Base-by-base conservation (phyloP, 2,888 invertebrate genomes). In the Dynastes maya region DNA sequence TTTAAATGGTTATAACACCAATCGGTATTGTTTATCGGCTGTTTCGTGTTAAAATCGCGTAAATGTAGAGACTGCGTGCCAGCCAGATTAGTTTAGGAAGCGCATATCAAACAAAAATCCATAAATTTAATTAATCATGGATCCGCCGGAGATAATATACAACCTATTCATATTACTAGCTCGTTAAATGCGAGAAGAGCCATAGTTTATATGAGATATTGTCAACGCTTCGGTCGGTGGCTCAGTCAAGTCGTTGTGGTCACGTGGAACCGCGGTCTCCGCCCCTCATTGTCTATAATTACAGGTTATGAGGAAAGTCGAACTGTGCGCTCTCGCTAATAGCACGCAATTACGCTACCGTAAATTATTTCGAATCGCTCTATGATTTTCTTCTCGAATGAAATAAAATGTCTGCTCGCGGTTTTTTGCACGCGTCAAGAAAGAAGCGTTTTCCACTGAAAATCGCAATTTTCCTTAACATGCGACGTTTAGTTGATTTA, bases 241-340 rank as follows among this genome's bases (percentile, higher is more conserved):
- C 80, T 81, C 72, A 80, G 53, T 16, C 2, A 55, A 55, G 80
- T 80, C 75, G 80, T 68, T 68, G 80, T 79, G 53, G 82, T 85
- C 85, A 85, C 84, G 85, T 85, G 85, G 83, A 72, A 6, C 82
- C 80, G 63, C 27, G 78, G 51, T 81, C 83, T 82, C 86, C 88
- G 85, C 87, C 88, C 82, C 83, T 85, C 86, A 87, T 86, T 87
- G 87, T 87, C 85, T 85, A 84, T 88, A 88, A 88, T 88, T 88
- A 87, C 84, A 86, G 85, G 87, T 87, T 87, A 83, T 71, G 80
- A 80, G 81, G 77, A 79, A 81, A 81, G 82, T 83, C 58, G 78
- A 77, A 80, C 79, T 79, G 79, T 77, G 80, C 74, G 84, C 82
- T 84, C 53, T 16, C 83, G 84, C 85, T 86, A 87, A 87, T 86